These are phyloP conservation scores for Spodoptera picta DNA, from an alignment of 2,888 invertebrate species.

Conservation along the genomic window DNA sequence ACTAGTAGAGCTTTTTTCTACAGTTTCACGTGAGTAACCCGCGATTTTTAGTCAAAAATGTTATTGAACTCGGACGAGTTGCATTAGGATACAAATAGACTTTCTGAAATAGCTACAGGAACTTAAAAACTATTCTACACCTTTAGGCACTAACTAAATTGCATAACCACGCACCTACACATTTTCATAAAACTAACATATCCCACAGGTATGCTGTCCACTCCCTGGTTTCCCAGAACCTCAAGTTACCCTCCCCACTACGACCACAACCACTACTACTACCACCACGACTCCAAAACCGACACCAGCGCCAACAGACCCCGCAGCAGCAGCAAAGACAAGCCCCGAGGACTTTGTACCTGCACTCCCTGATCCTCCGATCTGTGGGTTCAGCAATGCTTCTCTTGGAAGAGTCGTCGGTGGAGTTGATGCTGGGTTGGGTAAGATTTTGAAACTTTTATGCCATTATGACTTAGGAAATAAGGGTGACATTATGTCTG, in stretches of 20 bases:
- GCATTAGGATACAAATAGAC: too few relatives aligned
- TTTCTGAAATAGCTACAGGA: too few relatives aligned
- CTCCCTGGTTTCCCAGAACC: slow-evolving; percentile 59
- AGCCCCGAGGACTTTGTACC: slow-evolving; percentile 62
- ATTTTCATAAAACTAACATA: neutral
- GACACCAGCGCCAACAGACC: slow-evolving; percentile 31
- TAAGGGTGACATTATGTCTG: too few relatives aligned
- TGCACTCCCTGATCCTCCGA: slow-evolving; percentile 77
- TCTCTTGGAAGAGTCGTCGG: slow-evolving; percentile 91
- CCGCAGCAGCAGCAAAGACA: slow-evolving; percentile 47
- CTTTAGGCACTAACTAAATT: too few relatives aligned
- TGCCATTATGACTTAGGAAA: too few relatives aligned
- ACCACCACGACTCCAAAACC: slow-evolving; percentile 46
- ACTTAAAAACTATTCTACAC: too few relatives aligned
- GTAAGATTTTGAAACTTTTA: slow-evolving; percentile 70
- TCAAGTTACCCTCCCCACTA: slow-evolving; percentile 42
- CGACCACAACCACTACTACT: slow-evolving; percentile 42
- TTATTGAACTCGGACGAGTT: too few relatives aligned
- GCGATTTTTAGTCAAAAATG: too few relatives aligned
- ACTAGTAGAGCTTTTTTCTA: too few relatives aligned
- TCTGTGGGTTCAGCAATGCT: slow-evolving; percentile 90
- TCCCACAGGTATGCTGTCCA: slow-evolving; percentile 78
- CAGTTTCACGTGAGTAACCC: too few relatives aligned
- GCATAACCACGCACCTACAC: too few relatives aligned
- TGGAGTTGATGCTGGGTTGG: slow-evolving; percentile 90